Evolutionary conservation across 2,888 invertebrate species (phyloP).

Genomic region (Steinernema scapterisci): DNA sequence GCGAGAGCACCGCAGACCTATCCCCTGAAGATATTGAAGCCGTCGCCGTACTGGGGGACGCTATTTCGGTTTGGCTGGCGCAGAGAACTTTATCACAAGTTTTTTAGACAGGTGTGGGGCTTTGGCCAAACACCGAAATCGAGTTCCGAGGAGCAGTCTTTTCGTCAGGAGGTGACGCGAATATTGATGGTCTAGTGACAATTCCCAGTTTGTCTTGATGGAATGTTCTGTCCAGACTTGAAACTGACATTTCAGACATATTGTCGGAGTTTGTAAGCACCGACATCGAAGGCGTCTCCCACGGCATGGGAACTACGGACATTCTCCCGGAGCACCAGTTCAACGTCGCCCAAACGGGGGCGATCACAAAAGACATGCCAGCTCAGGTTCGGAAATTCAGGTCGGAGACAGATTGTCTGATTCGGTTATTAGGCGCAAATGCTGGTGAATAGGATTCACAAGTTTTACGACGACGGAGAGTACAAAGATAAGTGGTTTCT

Average conservation of each 20-base stretch:
- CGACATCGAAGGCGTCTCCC: constrained; percentile 58
- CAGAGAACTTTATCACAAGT: not conserved
- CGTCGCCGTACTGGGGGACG: constrained; percentile 51
- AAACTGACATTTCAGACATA: constrained; percentile 51
- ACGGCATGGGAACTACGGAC: constrained; percentile 61
- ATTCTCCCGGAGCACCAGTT: constrained; percentile 59
- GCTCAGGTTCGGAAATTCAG: constrained; percentile 43
- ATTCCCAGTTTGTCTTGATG: constrained; percentile 54
- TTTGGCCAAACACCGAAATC: constrained; percentile 58
- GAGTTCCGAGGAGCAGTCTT: constrained; percentile 64
- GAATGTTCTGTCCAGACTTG: too few relatives aligned
- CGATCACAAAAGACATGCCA: constrained; percentile 57
- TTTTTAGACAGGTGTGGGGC: constrained; percentile 60
- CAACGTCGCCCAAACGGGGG: constrained; percentile 60
- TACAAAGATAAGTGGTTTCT: constrained; percentile 55
- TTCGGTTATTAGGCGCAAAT: constrained; percentile 46
- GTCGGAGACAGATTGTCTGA: not conserved
- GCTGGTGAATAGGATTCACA: constrained; percentile 50
- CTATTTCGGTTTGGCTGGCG: constrained; percentile 29
- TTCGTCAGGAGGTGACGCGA: constrained; percentile 65
- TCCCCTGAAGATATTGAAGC: constrained; percentile 49
- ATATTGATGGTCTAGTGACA: constrained; percentile 64
- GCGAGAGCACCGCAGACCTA: constrained; percentile 39
- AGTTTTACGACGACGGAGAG: constrained; percentile 35
- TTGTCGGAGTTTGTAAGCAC: constrained; percentile 55